Base-by-base conservation (phyloP, 2,113 vertebrate species). In the Ancistrus triradiatus region DNA sequence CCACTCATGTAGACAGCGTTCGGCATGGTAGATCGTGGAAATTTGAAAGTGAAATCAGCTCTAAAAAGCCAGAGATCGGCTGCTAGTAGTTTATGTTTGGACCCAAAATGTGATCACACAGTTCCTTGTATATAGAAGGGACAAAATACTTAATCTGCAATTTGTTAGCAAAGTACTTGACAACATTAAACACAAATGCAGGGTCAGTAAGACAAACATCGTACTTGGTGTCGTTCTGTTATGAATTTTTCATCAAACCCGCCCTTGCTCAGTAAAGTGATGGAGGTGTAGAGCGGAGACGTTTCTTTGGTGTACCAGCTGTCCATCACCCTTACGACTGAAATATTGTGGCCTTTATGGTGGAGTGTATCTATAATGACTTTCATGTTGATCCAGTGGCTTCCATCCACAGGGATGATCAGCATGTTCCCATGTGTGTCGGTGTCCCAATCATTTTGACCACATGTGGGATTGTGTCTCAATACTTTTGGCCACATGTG, bases 331-430 rank as follows among this genome's bases (percentile, higher is more conserved):
- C 68, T 42, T 4, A 69, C 37, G 13, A 70, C 60, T 58, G 68
- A 84, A 44, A 85, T 70, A 0, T 81, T 72, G 0, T 88, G 85
- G 6, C 78, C 82, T 46, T 53, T 74, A 17, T 3, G 58, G 4
- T 75, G 67, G 6, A 88, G 83, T 10, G 80, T 76, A 5, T 81
- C 24, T 1, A 91, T 44, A 4, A 87, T 62, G 4, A 24, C 50
- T 9, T 83, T 76, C 35, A 82, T 66, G 62, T 84, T 83, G 2
- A 88, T 33, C 81, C 78, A 85, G 24, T 86, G 85, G 67, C 85
- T 90, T 11, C 69, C 81, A 14, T 81, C 84, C 0, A 66, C 67
- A 0, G 80, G 85, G 76, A 83, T 85, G 10, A 85, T 79, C 25
- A 88, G 56, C 3, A 86, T 76, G 3, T 80, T 83, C 0, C 80